Evolutionary conservation across 2,888 invertebrate species (phyloP).

Genomic region (Chironomus riparius): DNA sequence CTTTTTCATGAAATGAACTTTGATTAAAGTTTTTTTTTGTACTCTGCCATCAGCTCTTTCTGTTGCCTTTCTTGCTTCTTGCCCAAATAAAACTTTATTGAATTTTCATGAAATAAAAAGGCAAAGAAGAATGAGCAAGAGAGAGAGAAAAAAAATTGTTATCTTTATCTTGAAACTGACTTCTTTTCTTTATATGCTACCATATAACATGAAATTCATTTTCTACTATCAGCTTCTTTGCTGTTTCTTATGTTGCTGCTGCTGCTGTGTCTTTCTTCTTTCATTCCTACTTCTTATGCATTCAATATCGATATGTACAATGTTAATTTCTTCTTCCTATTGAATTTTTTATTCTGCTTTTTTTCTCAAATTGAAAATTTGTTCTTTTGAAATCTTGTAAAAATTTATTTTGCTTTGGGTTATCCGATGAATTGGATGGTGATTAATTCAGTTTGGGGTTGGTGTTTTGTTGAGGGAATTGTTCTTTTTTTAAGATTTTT

Average conservation of each 20-base stretch:
- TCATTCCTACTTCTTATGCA: too few relatives aligned
- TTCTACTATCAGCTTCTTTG: background rate
- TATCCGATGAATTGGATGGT: too few relatives aligned
- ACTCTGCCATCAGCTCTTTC: background rate
- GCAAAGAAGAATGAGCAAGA: too few relatives aligned
- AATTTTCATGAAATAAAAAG: background rate
- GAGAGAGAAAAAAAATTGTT: background rate
- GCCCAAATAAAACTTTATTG: background rate
- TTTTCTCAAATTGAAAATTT: background rate
- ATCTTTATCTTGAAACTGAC: background rate
- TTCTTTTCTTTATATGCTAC: background rate
- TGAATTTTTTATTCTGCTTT: too few relatives aligned
- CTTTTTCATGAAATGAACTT: background rate
- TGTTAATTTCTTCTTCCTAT: background rate
- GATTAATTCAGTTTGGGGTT: too few relatives aligned
- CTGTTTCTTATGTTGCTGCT: background rate
- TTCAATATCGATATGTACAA: background rate
- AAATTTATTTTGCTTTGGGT: too few relatives aligned
- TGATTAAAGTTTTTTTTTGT: constrained; percentile 1
- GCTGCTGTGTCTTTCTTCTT: too few relatives aligned
- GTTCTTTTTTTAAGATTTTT: too few relatives aligned
- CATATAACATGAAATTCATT: background rate
- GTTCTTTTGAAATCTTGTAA: background rate
- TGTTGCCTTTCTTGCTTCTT: background rate
- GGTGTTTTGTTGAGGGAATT: too few relatives aligned